Evolutionary conservation across 2,797 vertebrate genomes (phyloP).

Genomic region (Cephalopachus bancanus): DNA sequence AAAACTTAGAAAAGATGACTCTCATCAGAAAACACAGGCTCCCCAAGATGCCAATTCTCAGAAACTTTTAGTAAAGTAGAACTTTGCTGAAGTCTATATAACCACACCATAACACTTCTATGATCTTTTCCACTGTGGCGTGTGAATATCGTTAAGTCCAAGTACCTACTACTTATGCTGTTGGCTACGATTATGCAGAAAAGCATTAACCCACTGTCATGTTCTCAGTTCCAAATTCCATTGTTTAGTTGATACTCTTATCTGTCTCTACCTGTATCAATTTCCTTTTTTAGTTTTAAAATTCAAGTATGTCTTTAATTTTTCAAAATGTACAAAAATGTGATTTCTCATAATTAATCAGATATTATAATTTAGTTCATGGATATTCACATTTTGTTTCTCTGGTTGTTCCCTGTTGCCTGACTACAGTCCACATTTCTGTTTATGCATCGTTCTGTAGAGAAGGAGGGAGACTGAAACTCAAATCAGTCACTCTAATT

Average conservation of each 20-base stretch:
- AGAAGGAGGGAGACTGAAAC: neutral
- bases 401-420: neutral
- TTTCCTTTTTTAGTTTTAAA: neutral
- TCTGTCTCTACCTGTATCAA: neutral
- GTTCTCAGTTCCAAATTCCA: neutral
- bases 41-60: neutral
- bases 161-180: neutral
- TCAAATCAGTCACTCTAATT: neutral
- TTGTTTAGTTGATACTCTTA: neutral
- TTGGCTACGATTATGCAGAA: neutral
- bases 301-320: neutral
- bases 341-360: slow-evolving; percentile 1
- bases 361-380: neutral
- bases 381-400: neutral
- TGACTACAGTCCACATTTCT: neutral
- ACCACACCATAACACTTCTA: neutral
- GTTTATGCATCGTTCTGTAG: neutral
- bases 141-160: neutral
- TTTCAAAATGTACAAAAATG: slow-evolving; percentile 1
- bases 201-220: neutral
- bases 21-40: neutral
- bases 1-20: neutral
- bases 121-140: neutral
- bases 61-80: neutral
- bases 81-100: neutral